A percentile compares a stretch with the other conserved stretches of the same genome.
phyloP scores from a whole-genome alignment of 2,888 invertebrate genomes.

The Drosophila flavopinicola region DNA sequence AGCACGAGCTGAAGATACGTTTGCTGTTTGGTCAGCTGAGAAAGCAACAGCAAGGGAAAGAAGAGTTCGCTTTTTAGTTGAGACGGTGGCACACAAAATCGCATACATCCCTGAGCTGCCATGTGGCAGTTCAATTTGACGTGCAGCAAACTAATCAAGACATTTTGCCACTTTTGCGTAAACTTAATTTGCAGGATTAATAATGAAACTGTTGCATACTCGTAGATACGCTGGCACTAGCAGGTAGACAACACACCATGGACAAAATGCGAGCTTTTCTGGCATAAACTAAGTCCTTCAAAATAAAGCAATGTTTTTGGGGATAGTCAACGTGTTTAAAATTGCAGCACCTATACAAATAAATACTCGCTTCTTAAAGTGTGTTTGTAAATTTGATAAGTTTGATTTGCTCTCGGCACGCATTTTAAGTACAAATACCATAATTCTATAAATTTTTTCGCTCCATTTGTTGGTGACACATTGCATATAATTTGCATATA shows the following conservation, averaged over 20 bases:
- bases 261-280: background rate
- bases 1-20: slow-evolving; percentile 8
- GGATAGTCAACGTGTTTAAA: too few relatives aligned
- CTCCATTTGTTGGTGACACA: too few relatives aligned
- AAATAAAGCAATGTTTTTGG: too few relatives aligned
- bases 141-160: slow-evolving; percentile 55
- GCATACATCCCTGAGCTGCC: background rate
- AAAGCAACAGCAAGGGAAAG: background rate
- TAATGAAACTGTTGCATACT: slow-evolving; percentile 62
- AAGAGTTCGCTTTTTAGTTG: background rate
- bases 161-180: slow-evolving; percentile 47
- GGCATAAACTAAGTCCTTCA: too few relatives aligned
- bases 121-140: slow-evolving; percentile 26
- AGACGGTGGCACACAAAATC: background rate
- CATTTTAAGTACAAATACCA: too few relatives aligned
- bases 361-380: too few relatives aligned
- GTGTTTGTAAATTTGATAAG: too few relatives aligned
- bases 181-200: slow-evolving; percentile 59
- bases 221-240: slow-evolving; percentile 16
- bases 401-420: too few relatives aligned
- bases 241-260: slow-evolving; percentile 14
- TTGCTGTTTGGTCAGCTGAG: slow-evolving; percentile 40
- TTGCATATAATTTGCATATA: too few relatives aligned
- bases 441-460: too few relatives aligned
- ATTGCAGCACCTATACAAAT: too few relatives aligned